phyloP scores from a whole-genome alignment of 2,113 vertebrate species.

The Pimephales promelas region DNA sequence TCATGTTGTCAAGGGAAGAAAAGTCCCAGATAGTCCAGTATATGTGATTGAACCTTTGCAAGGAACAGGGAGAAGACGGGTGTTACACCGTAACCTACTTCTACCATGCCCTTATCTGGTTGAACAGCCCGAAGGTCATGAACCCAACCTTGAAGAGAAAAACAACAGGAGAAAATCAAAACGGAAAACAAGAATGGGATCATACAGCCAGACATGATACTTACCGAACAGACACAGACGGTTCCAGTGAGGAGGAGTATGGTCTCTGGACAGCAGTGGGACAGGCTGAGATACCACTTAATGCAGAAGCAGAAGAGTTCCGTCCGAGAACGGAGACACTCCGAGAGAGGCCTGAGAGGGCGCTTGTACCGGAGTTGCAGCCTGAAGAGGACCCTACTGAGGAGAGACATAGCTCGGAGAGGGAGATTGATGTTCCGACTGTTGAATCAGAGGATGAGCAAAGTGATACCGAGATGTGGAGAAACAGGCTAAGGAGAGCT shows the following conservation, averaged over 20 bases:
- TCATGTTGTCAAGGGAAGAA: slow-evolving; percentile 10
- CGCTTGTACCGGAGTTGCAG: neutral
- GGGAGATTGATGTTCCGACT: neutral
- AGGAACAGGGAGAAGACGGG: slow-evolving; percentile 31
- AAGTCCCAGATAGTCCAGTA: slow-evolving; percentile 17
- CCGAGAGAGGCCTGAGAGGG: neutral
- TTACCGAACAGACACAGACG: neutral
- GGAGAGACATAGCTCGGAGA: too few relatives aligned
- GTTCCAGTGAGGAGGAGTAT: neutral
- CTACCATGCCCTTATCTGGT: neutral
- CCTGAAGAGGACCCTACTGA: neutral
- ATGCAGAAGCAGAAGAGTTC: neutral
- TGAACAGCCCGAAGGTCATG: too few relatives aligned
- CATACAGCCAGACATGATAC: neutral
- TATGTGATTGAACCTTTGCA: slow-evolving; percentile 47
- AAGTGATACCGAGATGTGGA: slow-evolving; percentile 3
- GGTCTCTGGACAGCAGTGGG: neutral
- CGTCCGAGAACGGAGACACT: neutral
- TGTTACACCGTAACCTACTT: slow-evolving; percentile 28
- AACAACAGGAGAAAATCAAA: too few relatives aligned
- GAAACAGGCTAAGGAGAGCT: slow-evolving; percentile 12
- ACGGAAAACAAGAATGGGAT: slow-evolving; percentile 7
- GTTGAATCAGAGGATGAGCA: slow-evolving; percentile 4
- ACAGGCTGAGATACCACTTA: neutral
- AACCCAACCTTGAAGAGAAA: too few relatives aligned